Evolutionary conservation across 2,888 invertebrate species (phyloP).

Genomic region (Galeopsomyia nigrocyanea): DNA sequence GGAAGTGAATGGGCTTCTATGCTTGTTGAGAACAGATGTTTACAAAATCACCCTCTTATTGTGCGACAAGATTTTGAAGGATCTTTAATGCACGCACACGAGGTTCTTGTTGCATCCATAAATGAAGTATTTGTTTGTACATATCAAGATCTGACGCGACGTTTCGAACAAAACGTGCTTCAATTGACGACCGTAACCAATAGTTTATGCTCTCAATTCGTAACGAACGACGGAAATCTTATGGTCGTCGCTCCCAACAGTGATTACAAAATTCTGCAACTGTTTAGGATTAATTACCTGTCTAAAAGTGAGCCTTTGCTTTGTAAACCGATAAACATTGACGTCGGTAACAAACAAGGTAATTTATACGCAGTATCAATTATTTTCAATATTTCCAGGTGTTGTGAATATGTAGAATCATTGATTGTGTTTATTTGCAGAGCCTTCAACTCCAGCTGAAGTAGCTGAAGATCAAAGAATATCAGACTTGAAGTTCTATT

Average conservation of each 20-base stretch:
- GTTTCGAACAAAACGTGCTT: conserved; percentile 69
- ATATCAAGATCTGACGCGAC: conserved; percentile 75
- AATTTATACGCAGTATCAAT: background rate
- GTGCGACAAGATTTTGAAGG: conserved; percentile 81
- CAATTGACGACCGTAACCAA: conserved; percentile 51
- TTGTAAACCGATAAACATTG: conserved; percentile 54
- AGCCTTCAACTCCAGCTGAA: conserved; percentile 53
- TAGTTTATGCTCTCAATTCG: conserved; percentile 58
- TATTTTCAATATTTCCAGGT: background rate
- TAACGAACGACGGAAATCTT: conserved; percentile 57
- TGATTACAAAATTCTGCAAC: conserved; percentile 57
- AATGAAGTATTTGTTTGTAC: conserved; percentile 78
- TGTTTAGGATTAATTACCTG: conserved; percentile 57
- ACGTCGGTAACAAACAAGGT: conserved; percentile 61
- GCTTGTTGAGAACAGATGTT: conserved; percentile 80
- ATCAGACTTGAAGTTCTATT: conserved; percentile 84
- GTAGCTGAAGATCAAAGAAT: conserved; percentile 65
- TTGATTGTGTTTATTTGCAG: conserved; percentile 35
- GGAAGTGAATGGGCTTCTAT: conserved; percentile 86
- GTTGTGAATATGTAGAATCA: conserved; percentile 1
- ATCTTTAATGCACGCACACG: conserved; percentile 87
- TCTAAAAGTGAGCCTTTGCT: conserved; percentile 46
- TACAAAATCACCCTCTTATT: conserved; percentile 79
- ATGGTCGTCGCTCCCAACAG: conserved; percentile 58
- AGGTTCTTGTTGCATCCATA: conserved; percentile 77